phyloP scores from a whole-genome alignment of 37 sponge, comb jelly and placozoan genomes.

The Beroe ovata region DNA sequence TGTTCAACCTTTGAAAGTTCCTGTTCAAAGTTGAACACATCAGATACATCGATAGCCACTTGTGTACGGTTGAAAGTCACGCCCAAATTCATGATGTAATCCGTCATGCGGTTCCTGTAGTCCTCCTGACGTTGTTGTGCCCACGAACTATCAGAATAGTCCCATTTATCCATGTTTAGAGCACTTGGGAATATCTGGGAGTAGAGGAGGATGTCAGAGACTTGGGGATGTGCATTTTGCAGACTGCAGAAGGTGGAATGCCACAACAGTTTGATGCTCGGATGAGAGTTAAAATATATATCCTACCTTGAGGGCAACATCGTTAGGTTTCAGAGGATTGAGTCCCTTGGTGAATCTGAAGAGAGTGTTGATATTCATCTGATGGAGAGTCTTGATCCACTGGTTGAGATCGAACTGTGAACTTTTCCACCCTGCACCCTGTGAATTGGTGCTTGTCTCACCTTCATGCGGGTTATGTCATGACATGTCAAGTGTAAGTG shows the following conservation, averaged over 20 bases:
- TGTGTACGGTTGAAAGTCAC: background rate
- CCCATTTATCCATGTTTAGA: slow-evolving; percentile 63
- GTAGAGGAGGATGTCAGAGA: too few relatives aligned
- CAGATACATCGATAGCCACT: background rate
- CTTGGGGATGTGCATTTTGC: too few relatives aligned
- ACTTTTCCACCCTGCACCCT: slow-evolving; percentile 20
- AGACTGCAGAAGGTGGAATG: too few relatives aligned
- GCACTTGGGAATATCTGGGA: slow-evolving; percentile 55
- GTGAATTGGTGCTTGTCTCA: too few relatives aligned
- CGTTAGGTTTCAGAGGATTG: slow-evolving; percentile 30
- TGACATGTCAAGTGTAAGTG: too few relatives aligned
- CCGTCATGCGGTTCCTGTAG: slow-evolving; percentile 20
- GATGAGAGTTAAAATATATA: too few relatives aligned
- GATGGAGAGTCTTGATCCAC: slow-evolving; percentile 16
- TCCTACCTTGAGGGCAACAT: slow-evolving; percentile 58
- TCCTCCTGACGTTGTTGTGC: slow-evolving; percentile 19
- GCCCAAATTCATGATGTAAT: slow-evolving; percentile 28
- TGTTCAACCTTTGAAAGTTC: slow-evolving; percentile 48
- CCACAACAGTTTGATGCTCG: too few relatives aligned
- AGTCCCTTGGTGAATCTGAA: slow-evolving; percentile 35
- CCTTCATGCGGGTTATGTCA: too few relatives aligned
- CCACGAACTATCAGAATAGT: slow-evolving; percentile 18
- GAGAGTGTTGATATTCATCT: slow-evolving; percentile 36
- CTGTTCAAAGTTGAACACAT: slow-evolving; percentile 38
- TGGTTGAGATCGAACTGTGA: background rate